Percentiles rank a stretch among this genome's conserved stretches.
phyloP scores from a whole-genome alignment of 1,140 invertebrate species.

The Asbolus verrucosus region DNA sequence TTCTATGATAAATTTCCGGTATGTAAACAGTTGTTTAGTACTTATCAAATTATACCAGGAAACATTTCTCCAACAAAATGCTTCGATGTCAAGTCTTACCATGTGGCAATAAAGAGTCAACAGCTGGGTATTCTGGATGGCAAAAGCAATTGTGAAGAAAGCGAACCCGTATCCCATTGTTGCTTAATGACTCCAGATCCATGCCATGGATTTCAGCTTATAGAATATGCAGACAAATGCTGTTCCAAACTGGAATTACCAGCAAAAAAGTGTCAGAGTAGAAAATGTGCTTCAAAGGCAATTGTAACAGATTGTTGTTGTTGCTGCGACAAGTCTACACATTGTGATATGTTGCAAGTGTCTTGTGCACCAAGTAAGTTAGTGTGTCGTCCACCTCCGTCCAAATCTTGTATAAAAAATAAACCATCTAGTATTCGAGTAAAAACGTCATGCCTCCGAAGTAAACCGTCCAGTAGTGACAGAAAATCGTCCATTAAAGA shows the following conservation, averaged over 20 bases:
- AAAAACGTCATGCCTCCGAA: not conserved
- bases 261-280: not conserved
- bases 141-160: not conserved
- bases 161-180: not conserved
- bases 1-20: conserved; percentile 5
- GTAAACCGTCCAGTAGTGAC: not conserved
- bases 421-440: not conserved
- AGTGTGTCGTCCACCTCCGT: not conserved
- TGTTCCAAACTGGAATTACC: conserved; percentile 12
- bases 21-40: not conserved
- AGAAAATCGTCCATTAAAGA: conserved; percentile 10
- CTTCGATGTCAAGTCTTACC: conserved; percentile 11
- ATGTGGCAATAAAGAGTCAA: conserved; percentile 18
- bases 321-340: conserved; percentile 2
- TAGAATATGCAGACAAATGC: conserved; percentile 31
- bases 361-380: not conserved
- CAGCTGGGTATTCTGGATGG: not conserved
- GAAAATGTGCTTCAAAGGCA: conserved; percentile 16
- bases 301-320: not conserved
- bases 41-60: not conserved
- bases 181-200: not conserved
- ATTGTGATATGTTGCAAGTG: conserved; percentile 2
- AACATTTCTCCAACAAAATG: not conserved
- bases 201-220: conserved; percentile 1
- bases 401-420: not conserved